These are phyloP conservation scores for Phyllostomus hastatus DNA, from an alignment of 2,113 vertebrate genomes.

Conservation along the genomic window DNA sequence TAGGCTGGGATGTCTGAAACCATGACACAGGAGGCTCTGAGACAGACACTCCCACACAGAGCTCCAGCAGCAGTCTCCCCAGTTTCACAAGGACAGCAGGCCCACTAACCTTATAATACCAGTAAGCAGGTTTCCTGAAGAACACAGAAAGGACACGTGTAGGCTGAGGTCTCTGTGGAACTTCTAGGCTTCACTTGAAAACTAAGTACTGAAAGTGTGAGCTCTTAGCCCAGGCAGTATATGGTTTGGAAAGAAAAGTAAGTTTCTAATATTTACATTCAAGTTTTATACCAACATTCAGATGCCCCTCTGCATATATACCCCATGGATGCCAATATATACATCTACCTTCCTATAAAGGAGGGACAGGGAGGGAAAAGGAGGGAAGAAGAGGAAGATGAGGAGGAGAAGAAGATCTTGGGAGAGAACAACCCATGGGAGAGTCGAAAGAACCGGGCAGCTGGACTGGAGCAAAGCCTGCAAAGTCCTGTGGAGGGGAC, in stretches of 20 bases:
- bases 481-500: not conserved
- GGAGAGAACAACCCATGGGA: not conserved
- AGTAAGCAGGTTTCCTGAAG: not conserved
- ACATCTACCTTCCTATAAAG: not conserved
- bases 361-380: not conserved
- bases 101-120: not conserved
- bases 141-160: not conserved
- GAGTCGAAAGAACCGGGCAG: not conserved
- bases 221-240: not conserved
- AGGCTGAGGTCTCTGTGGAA: not conserved
- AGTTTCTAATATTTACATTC: not conserved
- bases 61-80: not conserved
- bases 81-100: not conserved
- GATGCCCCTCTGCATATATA: not conserved
- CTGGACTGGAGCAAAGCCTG: not conserved
- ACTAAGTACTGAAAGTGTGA: not conserved
- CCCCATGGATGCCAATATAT: accelerated
- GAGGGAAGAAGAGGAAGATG: accelerated
- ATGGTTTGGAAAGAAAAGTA: not conserved
- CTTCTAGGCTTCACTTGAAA: not conserved
- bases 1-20: not conserved
- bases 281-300: not conserved
- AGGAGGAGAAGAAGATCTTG: accelerated
- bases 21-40: not conserved
- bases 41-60: not conserved